phyloP scores from a whole-genome alignment of 2,888 invertebrate genomes.

The Eumerus sabulonum region DNA sequence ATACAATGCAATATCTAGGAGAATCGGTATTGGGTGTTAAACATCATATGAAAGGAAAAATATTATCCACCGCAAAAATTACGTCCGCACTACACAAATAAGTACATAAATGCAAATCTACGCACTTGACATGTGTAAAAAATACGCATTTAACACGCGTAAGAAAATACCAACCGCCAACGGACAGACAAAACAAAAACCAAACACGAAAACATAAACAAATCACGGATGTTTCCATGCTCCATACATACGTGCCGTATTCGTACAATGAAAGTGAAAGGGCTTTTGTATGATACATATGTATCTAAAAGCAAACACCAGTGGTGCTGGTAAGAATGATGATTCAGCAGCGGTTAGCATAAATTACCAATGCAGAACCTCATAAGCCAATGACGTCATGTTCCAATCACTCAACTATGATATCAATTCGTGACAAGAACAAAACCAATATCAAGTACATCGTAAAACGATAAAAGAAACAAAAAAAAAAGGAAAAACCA shows the following conservation, averaged over 20 bases:
- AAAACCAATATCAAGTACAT: not conserved
- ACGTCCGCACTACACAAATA: too few species aligned
- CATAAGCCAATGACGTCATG: conserved; percentile 33
- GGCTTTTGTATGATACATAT: conserved; percentile 9
- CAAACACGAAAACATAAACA: conserved; percentile 48
- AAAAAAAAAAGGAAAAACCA: too few species aligned
- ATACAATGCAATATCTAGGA: too few species aligned
- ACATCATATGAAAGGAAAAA: too few species aligned
- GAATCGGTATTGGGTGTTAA: too few species aligned
- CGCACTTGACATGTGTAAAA: too few species aligned
- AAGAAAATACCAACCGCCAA: too few species aligned
- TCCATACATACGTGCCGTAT: not conserved
- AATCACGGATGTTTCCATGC: conserved; percentile 12
- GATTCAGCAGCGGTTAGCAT: conserved; percentile 6
- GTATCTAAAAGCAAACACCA: too few species aligned
- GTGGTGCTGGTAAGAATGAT: conserved; percentile 2
- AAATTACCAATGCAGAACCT: not conserved
- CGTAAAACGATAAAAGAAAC: not conserved
- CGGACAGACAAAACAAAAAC: not conserved
- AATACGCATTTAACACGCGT: too few species aligned
- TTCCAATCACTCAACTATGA: conserved; percentile 8
- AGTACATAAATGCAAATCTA: too few species aligned
- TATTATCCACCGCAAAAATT: too few species aligned
- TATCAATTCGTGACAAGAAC: conserved; percentile 1
- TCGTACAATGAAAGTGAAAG: conserved; percentile 42